These are phyloP conservation scores for Eulithis prunata DNA, from an alignment of 2,888 invertebrate genomes.

Conservation along the genomic window DNA sequence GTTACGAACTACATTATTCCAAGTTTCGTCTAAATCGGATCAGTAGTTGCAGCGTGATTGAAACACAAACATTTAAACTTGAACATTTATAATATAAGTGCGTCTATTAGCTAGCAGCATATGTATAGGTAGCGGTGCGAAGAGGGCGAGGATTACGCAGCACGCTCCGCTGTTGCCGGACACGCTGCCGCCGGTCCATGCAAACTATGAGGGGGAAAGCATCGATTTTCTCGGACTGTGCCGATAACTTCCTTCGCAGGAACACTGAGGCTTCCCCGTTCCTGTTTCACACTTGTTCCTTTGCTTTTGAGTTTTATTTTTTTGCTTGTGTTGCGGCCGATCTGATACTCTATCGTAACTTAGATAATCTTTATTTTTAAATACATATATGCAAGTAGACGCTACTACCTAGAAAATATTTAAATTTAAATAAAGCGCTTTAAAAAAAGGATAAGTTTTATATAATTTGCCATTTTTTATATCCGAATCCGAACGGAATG, in stretches of 20 bases:
- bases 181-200: slow-evolving; percentile 66
- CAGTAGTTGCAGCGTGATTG: background rate
- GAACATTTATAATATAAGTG: too few species aligned
- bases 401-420: too few species aligned
- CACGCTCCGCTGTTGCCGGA: slow-evolving; percentile 43
- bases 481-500: too few species aligned
- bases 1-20: too few species aligned
- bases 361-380: too few species aligned
- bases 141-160: slow-evolving; percentile 36
- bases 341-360: background rate
- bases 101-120: too few species aligned
- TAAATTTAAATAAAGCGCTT: too few species aligned
- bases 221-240: slow-evolving; percentile 82
- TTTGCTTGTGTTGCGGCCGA: slow-evolving; percentile 2
- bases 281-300: slow-evolving; percentile 58
- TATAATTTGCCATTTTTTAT: too few species aligned
- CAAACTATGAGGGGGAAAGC: slow-evolving; percentile 81
- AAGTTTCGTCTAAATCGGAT: too few species aligned
- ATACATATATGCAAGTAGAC: too few species aligned
- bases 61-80: too few species aligned
- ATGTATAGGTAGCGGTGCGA: slow-evolving; percentile 30
- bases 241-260: slow-evolving; percentile 72
- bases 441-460: too few species aligned
- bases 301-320: slow-evolving; percentile 37
- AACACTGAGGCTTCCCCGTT: slow-evolving; percentile 62